A percentile compares a stretch with the other conserved stretches of the same genome.
Evolutionary conservation across 2,888 invertebrate genomes (phyloP).

Genomic region (Pyralis farinalis): DNA sequence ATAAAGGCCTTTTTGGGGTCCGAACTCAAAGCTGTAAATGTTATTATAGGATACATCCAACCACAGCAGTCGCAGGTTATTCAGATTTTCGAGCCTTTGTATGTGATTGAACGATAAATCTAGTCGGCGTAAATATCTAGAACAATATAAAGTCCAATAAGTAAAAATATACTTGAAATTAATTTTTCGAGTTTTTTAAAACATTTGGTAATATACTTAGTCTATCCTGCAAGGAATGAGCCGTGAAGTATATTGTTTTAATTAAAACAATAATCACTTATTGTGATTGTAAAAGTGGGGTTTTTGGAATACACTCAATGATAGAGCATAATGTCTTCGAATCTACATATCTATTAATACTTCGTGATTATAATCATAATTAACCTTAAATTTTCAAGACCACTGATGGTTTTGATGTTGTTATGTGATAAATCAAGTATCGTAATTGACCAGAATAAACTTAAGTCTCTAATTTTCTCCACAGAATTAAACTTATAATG

Average conservation of each 20-base stretch:
- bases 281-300: too few species aligned
- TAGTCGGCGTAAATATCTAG: constrained; percentile 78
- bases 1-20: constrained; percentile 60
- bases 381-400: constrained; percentile 76
- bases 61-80: constrained; percentile 73
- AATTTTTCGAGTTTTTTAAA: too few species aligned
- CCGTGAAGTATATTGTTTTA: too few species aligned
- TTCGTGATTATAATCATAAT: too few species aligned
- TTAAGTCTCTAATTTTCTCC: constrained; percentile 72
- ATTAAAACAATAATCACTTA: too few species aligned
- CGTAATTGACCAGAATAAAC: constrained; percentile 82
- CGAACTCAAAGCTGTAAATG: constrained; percentile 67
- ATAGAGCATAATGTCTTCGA: too few species aligned
- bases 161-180: too few species aligned
- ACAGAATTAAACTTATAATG: constrained; percentile 82
- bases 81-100: constrained; percentile 77
- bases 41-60: constrained; percentile 79
- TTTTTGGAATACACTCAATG: too few species aligned
- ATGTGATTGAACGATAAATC: constrained; percentile 83
- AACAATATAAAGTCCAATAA: too few species aligned
- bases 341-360: too few species aligned
- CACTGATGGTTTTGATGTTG: constrained; percentile 76
- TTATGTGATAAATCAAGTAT: constrained; percentile 83
- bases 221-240: too few species aligned
- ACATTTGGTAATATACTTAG: too few species aligned